A percentile compares a stretch with the other conserved stretches of the same genome.
phyloP scores from a whole-genome alignment of 2,113 vertebrate species.

The Corythaeola cristata region DNA sequence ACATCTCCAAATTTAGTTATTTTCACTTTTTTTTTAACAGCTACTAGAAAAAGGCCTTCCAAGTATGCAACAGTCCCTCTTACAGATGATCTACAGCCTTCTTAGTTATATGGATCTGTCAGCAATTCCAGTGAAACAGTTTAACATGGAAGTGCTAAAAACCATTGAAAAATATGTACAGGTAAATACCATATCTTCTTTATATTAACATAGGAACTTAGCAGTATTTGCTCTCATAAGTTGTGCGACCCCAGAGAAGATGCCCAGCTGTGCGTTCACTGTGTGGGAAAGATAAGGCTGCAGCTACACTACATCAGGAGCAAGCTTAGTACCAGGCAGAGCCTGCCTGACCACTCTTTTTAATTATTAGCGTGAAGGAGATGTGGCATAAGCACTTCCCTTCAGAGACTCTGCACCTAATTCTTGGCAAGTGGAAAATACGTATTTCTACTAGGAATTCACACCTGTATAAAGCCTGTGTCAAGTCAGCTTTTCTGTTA shows the following conservation, averaged over 20 bases:
- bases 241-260: background rate
- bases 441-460: background rate
- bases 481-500: background rate
- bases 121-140: conserved; percentile 90
- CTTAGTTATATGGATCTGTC: conserved; percentile 96
- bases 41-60: conserved; percentile 96
- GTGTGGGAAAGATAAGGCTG: background rate
- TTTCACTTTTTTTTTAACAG: conserved; percentile 67
- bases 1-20: background rate
- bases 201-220: background rate
- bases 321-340: background rate
- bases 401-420: background rate
- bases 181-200: conserved; percentile 69
- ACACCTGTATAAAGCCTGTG: background rate
- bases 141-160: conserved; percentile 94
- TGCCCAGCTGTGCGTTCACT: background rate
- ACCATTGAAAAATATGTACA: conserved; percentile 98
- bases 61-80: conserved; percentile 93
- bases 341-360: background rate
- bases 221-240: background rate
- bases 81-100: conserved; percentile 96
- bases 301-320: background rate
- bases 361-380: background rate
- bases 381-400: background rate
- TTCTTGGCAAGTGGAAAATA: background rate